Conservation (phyloP, 1,140 invertebrate species). For the Coptotermes formosanus region DNA sequence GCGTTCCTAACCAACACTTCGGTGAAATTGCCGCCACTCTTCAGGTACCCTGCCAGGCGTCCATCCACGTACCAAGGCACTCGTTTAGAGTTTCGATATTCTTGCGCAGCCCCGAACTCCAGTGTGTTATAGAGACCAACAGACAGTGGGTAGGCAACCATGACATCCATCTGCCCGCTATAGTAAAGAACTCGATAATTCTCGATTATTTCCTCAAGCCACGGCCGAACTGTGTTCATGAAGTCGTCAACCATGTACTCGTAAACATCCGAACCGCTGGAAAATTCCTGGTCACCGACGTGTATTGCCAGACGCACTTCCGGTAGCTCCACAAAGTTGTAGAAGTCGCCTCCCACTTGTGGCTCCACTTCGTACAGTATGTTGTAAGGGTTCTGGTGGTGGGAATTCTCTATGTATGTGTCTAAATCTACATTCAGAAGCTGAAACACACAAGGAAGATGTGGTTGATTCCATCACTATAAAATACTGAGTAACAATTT, state of each 20-base stretch:
- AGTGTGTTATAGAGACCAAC: conserved; percentile 21
- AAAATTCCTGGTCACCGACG: conserved; percentile 70
- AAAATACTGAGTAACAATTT: too few relatives aligned
- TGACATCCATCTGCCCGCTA: conserved; percentile 59
- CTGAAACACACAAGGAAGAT: too few relatives aligned
- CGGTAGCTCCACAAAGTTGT: conserved; percentile 58
- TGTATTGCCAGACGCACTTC: conserved; percentile 70
- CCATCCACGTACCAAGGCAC: conserved; percentile 38
- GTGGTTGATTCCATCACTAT: too few relatives aligned
- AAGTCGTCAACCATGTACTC: conserved; percentile 66
- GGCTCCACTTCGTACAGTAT: conserved; percentile 60
- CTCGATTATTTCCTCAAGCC: conserved; percentile 66
- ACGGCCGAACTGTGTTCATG: conserved; percentile 76
- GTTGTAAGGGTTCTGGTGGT: conserved; percentile 67
- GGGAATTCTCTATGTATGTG: too few relatives aligned
- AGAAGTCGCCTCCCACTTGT: conserved; percentile 40
- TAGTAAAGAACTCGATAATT: conserved; percentile 74
- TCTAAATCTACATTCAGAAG: too few relatives aligned
- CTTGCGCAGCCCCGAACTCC: conserved; percentile 14
- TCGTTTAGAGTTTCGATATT: conserved; percentile 28
- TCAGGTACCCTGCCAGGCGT: conserved; percentile 54
- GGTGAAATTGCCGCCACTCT: conserved; percentile 49
- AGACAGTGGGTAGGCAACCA: conserved; percentile 36
- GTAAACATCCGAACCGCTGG: conserved; percentile 59
- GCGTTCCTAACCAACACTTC: conserved; percentile 51